phyloP scores from a whole-genome alignment of 2,113 vertebrate species.

The Marmota flaviventris region DNA sequence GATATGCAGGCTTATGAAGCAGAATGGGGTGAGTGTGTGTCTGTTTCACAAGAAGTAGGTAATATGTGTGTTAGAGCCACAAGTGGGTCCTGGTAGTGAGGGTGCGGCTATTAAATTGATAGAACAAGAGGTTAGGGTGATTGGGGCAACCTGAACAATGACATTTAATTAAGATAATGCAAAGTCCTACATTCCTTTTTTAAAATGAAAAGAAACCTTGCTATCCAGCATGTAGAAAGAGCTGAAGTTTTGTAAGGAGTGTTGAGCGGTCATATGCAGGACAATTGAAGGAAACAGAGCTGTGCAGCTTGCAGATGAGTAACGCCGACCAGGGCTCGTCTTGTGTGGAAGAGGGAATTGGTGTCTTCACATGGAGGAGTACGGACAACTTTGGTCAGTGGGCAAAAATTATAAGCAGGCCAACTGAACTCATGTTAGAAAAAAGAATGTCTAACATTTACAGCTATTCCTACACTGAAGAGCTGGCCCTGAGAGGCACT shows the following conservation, averaged over 20 bases:
- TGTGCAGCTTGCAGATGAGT: not conserved
- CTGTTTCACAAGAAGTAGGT: not conserved
- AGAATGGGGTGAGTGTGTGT: not conserved
- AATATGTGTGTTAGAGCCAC: not conserved
- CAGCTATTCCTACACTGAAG: not conserved
- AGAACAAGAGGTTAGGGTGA: not conserved
- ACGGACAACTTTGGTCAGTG: not conserved
- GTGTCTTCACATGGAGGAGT: not conserved
- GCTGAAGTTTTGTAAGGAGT: not conserved
- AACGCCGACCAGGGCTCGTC: not conserved
- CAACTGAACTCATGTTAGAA: not conserved
- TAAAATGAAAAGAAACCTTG: not conserved
- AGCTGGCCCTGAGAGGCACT: not conserved
- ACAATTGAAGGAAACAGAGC: not conserved
- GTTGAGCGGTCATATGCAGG: not conserved
- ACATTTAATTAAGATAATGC: not conserved
- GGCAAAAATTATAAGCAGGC: not conserved
- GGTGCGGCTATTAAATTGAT: not conserved
- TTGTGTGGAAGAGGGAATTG: not conserved
- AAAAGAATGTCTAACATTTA: not conserved
- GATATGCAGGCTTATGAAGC: not conserved
- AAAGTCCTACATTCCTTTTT: not conserved
- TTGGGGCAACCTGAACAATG: not conserved
- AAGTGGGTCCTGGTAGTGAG: not conserved
- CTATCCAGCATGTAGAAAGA: slow-evolving; percentile 41